A percentile compares a stretch with the other conserved stretches of the same genome.
These are phyloP conservation scores for Aelia acuminata DNA, from an alignment of 2,888 invertebrate genomes.

Conservation along the genomic window DNA sequence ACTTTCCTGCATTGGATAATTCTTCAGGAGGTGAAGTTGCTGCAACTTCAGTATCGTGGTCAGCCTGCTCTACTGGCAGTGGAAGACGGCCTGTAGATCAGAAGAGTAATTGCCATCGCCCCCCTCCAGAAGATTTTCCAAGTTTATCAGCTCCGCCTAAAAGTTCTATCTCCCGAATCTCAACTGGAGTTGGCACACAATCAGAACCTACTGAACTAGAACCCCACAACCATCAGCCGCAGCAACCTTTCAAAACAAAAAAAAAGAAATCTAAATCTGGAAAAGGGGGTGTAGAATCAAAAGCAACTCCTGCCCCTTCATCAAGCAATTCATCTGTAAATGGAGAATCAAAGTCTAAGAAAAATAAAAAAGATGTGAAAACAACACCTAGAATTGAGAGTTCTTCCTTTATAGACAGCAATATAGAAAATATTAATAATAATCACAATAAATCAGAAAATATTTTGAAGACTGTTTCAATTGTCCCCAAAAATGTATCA, in stretches of 20 bases:
- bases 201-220: slow-evolving; percentile 35
- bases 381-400: slow-evolving; percentile 67
- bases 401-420: slow-evolving; percentile 61
- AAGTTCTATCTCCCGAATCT: not conserved
- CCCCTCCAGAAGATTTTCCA: slow-evolving; percentile 51
- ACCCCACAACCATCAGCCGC: slow-evolving; percentile 44
- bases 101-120: not conserved
- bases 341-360: slow-evolving; percentile 60
- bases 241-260: slow-evolving; percentile 50
- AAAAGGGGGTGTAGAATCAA: not conserved
- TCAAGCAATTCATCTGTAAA: slow-evolving; percentile 28
- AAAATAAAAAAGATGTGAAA: slow-evolving; percentile 58
- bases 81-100: not conserved
- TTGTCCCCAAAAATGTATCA: slow-evolving; percentile 48
- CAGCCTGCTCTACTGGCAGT: slow-evolving; percentile 1
- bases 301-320: not conserved
- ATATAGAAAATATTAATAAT: slow-evolving; percentile 53
- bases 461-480: slow-evolving; percentile 54
- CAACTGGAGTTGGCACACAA: slow-evolving; percentile 50
- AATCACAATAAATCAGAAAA: slow-evolving; percentile 57
- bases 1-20: slow-evolving; percentile 63
- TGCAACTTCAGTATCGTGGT: slow-evolving; percentile 51
- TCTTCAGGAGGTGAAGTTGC: slow-evolving; percentile 45
- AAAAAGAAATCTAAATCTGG: slow-evolving; percentile 58
- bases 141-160: slow-evolving; percentile 44